Percentiles rank a stretch among this genome's conserved stretches.
Evolutionary conservation across 1,140 invertebrate species (phyloP).

Genomic region (Zeugodacus cucurbitae): DNA sequence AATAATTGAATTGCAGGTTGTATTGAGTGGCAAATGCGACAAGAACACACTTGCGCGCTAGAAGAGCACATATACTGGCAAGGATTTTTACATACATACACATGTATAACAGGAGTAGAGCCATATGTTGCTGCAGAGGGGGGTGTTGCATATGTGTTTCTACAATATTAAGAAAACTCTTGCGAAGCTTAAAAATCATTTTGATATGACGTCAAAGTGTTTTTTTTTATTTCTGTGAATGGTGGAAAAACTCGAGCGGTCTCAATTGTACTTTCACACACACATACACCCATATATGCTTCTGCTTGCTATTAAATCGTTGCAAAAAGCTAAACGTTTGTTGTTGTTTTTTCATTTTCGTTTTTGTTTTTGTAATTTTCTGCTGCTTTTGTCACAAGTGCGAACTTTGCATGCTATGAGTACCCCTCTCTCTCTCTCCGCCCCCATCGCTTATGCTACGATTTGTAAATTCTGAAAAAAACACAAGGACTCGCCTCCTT

Average conservation of each 20-base stretch:
- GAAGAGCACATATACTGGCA: not conserved
- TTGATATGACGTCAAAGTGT: conserved; percentile 5
- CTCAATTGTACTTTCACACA: not conserved
- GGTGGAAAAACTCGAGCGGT: not conserved
- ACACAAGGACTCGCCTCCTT: not conserved
- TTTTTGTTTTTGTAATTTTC: not conserved
- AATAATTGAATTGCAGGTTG: conserved; percentile 37
- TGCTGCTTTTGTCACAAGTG: not conserved
- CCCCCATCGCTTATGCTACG: not conserved
- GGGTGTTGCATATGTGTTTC: too few species aligned
- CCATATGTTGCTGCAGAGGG: too few species aligned
- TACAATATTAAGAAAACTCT: not conserved
- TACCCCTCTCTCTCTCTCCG: not conserved
- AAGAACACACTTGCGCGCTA: not conserved
- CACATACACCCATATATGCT: not conserved
- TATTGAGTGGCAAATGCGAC: conserved; percentile 29
- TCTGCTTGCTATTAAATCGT: not conserved
- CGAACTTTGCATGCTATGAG: not conserved
- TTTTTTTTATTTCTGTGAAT: conserved; percentile 1
- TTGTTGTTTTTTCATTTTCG: not conserved
- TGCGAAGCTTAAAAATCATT: not conserved
- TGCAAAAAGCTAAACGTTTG: conserved; percentile 11
- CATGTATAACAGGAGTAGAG: not conserved
- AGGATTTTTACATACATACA: not conserved
- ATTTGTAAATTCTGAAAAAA: not conserved